phyloP scores from a whole-genome alignment of 1,140 invertebrate species.

The Drosophila bipectinata region DNA sequence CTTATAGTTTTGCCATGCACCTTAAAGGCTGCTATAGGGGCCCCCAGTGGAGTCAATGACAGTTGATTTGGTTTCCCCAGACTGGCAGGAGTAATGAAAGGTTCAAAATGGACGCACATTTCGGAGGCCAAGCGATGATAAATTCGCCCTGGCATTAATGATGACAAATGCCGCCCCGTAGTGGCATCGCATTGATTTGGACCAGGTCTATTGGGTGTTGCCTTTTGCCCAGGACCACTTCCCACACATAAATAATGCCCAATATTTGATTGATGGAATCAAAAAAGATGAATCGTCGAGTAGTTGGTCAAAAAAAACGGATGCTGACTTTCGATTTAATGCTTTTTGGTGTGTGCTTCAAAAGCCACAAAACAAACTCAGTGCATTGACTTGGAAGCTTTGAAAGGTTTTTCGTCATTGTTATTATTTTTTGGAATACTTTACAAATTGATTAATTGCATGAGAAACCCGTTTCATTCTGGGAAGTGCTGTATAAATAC shows the following conservation, averaged over 20 bases:
- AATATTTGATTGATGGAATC: conserved; percentile 31
- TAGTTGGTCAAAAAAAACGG: background rate
- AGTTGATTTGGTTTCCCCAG: conserved; percentile 54
- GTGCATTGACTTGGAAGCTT: conserved; percentile 20
- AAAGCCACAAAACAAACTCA: background rate
- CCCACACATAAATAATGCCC: conserved; percentile 3
- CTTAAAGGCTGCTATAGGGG: background rate
- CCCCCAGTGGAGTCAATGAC: conserved; percentile 40
- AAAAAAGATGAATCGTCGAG: conserved; percentile 8
- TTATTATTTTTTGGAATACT: conserved; percentile 12
- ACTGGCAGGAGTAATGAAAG: conserved; percentile 57
- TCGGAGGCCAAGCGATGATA: conserved; percentile 45
- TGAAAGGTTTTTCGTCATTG: conserved; percentile 22
- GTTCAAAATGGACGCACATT: conserved; percentile 51
- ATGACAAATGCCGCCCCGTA: conserved; percentile 57
- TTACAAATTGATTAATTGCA: conserved; percentile 30
- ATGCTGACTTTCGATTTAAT: background rate
- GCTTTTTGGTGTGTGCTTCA: background rate
- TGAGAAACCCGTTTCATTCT: conserved; percentile 28
- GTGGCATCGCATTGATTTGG: conserved; percentile 46
- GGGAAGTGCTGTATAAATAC: conserved; percentile 17
- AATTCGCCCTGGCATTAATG: conserved; percentile 46
- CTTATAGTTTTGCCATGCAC: conserved; percentile 9
- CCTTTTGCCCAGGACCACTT: conserved; percentile 20
- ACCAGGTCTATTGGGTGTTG: conserved; percentile 23